phyloP scores from a whole-genome alignment of 2,888 invertebrate species.

The Orchesella flavescens region DNA sequence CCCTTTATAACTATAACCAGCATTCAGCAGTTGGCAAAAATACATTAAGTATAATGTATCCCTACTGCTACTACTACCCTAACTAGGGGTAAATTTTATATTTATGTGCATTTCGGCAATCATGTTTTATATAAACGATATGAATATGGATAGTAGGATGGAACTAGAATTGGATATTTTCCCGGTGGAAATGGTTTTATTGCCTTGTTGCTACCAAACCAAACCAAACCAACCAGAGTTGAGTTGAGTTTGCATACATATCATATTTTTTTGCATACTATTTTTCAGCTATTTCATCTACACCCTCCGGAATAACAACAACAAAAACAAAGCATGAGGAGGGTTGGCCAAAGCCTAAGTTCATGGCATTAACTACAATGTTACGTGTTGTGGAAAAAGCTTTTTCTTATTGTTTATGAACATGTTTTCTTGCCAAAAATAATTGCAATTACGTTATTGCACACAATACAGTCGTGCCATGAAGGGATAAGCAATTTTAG shows the following conservation, averaged over 20 bases:
- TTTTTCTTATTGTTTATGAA: slow-evolving; percentile 47
- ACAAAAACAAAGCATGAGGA: background rate
- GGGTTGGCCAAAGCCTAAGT: too few relatives aligned
- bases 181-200: slow-evolving; percentile 52
- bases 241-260: too few relatives aligned
- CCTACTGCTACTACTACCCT: too few relatives aligned
- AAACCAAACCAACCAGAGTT: too few relatives aligned
- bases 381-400: slow-evolving; percentile 35
- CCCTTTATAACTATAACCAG: too few relatives aligned
- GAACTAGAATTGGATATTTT: slow-evolving; percentile 22
- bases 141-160: slow-evolving; percentile 18
- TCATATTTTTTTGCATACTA: background rate
- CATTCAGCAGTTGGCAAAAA: too few relatives aligned
- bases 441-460: slow-evolving; percentile 41
- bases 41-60: too few relatives aligned
- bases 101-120: slow-evolving; percentile 16
- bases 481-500: too few relatives aligned
- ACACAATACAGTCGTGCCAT: too few relatives aligned
- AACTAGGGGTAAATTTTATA: too few relatives aligned
- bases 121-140: slow-evolving; percentile 38
- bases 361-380: background rate
- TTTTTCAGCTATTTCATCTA: background rate
- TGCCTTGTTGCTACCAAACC: slow-evolving; percentile 22
- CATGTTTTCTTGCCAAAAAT: slow-evolving; percentile 44
- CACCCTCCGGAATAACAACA: background rate